Evolutionary conservation across 2,888 invertebrate genomes (phyloP).

Genomic region (Harpalus rufipes): DNA sequence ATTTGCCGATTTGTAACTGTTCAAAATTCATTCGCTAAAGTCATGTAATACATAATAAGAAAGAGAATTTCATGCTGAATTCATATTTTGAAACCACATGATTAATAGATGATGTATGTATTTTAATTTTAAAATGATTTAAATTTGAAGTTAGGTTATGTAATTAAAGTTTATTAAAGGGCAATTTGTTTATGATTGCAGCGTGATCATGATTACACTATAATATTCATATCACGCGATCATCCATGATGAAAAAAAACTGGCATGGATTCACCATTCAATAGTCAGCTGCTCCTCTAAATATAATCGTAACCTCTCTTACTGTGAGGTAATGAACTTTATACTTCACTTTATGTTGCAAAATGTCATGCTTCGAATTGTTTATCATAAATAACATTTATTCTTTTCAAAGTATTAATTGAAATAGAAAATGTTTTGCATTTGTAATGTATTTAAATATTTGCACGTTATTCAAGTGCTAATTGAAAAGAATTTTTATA

Average conservation of each 20-base stretch:
- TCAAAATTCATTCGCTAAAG: too few species aligned
- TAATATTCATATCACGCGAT: slow-evolving; percentile 9
- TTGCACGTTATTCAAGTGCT: slow-evolving; percentile 5
- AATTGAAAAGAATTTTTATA: background rate
- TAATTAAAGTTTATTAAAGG: too few species aligned
- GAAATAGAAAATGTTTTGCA: slow-evolving; percentile 32
- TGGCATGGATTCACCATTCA: slow-evolving; percentile 14
- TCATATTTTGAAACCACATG: too few species aligned
- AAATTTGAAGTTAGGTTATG: background rate
- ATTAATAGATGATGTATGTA: too few species aligned
- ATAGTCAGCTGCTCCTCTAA: slow-evolving; percentile 3
- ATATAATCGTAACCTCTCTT: background rate
- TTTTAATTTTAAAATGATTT: background rate
- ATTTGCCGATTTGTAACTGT: too few species aligned
- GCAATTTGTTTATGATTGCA: too few species aligned
- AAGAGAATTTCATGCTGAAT: too few species aligned
- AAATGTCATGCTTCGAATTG: slow-evolving; percentile 19
- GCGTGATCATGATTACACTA: background rate
- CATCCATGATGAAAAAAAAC: slow-evolving; percentile 12
- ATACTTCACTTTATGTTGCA: background rate
- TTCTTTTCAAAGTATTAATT: slow-evolving; percentile 24
- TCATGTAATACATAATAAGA: too few species aligned
- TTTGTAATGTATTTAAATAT: slow-evolving; percentile 15
- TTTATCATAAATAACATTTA: slow-evolving; percentile 10
- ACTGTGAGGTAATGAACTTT: slow-evolving; percentile 18